These are phyloP conservation scores for Ischnura elegans DNA, from an alignment of 2,888 invertebrate species.

Conservation along the genomic window DNA sequence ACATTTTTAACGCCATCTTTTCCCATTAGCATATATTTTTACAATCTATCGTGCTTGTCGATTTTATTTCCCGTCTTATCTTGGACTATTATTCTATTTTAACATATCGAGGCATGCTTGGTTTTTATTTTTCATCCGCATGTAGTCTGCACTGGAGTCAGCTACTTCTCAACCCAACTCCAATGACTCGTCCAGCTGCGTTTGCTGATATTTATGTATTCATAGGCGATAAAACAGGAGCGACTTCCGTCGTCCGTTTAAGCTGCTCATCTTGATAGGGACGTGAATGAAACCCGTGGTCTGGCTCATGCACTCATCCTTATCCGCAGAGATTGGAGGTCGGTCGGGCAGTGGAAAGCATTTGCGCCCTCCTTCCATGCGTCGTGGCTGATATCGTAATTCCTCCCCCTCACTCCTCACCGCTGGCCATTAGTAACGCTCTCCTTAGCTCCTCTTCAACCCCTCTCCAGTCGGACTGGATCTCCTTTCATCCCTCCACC, in stretches of 20 bases:
- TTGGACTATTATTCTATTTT: neutral
- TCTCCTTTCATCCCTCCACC: neutral
- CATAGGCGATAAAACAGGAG: neutral
- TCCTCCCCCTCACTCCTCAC: neutral
- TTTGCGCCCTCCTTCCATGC: neutral
- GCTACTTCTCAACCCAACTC: neutral
- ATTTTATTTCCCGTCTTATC: too few species aligned
- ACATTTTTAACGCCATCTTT: too few species aligned
- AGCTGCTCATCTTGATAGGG: neutral
- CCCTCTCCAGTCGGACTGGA: neutral
- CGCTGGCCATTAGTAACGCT: slow-evolving; percentile 40
- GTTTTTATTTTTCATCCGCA: neutral
- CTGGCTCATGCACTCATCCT: neutral
- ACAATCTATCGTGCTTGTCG: too few species aligned
- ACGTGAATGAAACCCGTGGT: neutral
- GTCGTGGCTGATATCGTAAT: neutral
- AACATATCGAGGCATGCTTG: neutral
- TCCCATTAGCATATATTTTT: too few species aligned
- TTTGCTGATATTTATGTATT: slow-evolving; percentile 30
- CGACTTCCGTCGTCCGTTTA: slow-evolving; percentile 19
- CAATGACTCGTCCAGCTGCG: neutral
- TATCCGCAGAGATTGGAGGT: neutral
- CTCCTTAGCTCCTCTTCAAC: neutral
- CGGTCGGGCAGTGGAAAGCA: neutral
- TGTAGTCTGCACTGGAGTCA: neutral